These are phyloP conservation scores for Rachycentron canadum DNA, from an alignment of 2,797 vertebrate genomes.

Conservation along the genomic window DNA sequence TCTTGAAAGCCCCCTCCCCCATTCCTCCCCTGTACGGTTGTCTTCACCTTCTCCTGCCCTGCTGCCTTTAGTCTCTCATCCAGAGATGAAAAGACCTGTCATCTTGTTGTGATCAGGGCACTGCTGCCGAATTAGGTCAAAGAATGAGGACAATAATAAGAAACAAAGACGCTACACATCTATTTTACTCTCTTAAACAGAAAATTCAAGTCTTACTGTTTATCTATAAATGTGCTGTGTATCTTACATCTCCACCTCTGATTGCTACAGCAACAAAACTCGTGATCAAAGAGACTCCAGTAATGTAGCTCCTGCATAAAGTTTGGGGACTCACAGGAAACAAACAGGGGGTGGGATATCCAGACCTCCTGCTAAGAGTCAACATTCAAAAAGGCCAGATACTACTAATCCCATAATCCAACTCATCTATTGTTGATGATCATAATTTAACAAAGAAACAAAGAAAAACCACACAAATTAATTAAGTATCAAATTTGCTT, in stretches of 20 bases:
- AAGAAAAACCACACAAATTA: too few species aligned
- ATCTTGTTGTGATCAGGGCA: conserved; percentile 56
- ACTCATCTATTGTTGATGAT: neutral
- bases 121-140: conserved; percentile 69
- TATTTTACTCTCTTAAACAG: conserved; percentile 20
- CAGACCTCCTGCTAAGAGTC: neutral
- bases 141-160: conserved; percentile 61
- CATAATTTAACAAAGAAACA: too few species aligned
- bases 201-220: neutral
- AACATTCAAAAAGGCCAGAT: neutral
- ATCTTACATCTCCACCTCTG: neutral
- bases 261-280: neutral
- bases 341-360: too few species aligned
- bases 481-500: too few species aligned
- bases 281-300: neutral
- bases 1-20: neutral
- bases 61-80: conserved; percentile 58
- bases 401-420: neutral
- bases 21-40: neutral
- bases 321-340: neutral
- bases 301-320: too few species aligned
- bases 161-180: conserved; percentile 30
- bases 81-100: conserved; percentile 63
- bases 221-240: neutral
- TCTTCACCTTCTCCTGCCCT: conserved; percentile 45